phyloP scores from a whole-genome alignment of 2,113 vertebrate genomes.

The Coreoperca whiteheadi region DNA sequence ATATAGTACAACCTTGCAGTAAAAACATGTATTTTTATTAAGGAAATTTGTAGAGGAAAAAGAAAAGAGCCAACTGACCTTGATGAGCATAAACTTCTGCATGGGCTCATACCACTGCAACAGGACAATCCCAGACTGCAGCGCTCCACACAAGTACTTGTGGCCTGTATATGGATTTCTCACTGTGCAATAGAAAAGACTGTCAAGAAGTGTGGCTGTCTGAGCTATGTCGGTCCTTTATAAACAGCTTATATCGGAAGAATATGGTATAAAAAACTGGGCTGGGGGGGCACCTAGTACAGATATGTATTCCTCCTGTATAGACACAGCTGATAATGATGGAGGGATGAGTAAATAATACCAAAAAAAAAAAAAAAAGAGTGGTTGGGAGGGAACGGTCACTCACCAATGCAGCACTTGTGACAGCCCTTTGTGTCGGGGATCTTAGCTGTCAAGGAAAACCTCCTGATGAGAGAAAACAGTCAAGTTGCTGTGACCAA shows the following conservation, averaged over 20 bases:
- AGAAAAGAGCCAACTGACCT: constrained; percentile 83
- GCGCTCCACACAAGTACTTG: constrained; percentile 96
- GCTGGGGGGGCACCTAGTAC: neutral
- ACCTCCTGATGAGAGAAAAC: constrained; percentile 89
- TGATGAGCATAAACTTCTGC: constrained; percentile 99
- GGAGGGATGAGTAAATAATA: neutral
- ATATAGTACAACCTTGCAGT: neutral
- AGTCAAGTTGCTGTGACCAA: constrained; percentile 31
- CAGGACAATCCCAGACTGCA: constrained; percentile 96
- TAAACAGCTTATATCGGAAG: neutral
- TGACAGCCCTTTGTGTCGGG: constrained; percentile 99
- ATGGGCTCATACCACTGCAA: constrained; percentile 99
- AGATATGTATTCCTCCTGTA: neutral
- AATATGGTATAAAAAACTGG: neutral
- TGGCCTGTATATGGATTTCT: constrained; percentile 97
- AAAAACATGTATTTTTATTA: neutral
- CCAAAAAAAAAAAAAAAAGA: neutral
- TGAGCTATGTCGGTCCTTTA: neutral
- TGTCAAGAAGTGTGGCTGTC: neutral
- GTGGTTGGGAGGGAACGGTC: neutral
- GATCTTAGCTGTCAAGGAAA: constrained; percentile 97
- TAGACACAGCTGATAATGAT: constrained; percentile 20
- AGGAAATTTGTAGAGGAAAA: neutral
- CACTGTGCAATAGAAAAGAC: constrained; percentile 79
- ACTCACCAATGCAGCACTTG: constrained; percentile 98